Percentiles rank a stretch among this genome's conserved stretches.
phyloP scores from a whole-genome alignment of 2,113 vertebrate genomes.

The Grammomys surdaster region DNA sequence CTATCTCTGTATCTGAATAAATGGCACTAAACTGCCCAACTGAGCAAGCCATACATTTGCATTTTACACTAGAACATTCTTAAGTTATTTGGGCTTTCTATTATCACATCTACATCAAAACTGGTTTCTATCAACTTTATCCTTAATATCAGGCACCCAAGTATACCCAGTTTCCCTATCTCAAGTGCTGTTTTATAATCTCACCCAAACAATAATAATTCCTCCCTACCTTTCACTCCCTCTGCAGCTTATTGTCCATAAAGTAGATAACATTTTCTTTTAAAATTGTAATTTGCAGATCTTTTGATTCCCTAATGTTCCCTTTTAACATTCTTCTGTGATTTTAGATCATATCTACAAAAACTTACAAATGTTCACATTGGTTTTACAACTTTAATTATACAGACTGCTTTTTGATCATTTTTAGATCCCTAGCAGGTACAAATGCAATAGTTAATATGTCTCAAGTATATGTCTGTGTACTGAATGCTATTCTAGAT shows the following conservation, averaged over 20 bases:
- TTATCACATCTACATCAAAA: not conserved
- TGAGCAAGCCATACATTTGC: not conserved
- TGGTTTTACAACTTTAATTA: constrained; percentile 25
- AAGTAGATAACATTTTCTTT: not conserved
- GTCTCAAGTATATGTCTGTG: not conserved
- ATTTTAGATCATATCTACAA: not conserved
- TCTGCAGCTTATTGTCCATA: not conserved
- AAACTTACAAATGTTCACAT: constrained; percentile 10
- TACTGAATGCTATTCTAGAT: not conserved
- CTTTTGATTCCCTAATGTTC: not conserved
- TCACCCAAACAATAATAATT: not conserved
- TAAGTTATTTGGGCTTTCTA: not conserved
- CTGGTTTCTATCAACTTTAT: not conserved
- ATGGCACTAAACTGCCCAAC: not conserved
- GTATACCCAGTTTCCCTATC: not conserved
- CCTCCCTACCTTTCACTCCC: not conserved
- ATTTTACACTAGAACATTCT: not conserved
- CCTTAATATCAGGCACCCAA: not conserved
- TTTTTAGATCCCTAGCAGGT: not conserved
- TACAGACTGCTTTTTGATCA: not conserved
- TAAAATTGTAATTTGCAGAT: not conserved
- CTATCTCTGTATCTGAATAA: not conserved
- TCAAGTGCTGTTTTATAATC: not conserved
- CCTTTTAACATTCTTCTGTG: not conserved
- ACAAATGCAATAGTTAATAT: not conserved